Evolutionary conservation across 1,140 invertebrate genomes (phyloP), one percentile per base, ranked within the genome.

Genomic region (Ostrea edulis): DNA sequence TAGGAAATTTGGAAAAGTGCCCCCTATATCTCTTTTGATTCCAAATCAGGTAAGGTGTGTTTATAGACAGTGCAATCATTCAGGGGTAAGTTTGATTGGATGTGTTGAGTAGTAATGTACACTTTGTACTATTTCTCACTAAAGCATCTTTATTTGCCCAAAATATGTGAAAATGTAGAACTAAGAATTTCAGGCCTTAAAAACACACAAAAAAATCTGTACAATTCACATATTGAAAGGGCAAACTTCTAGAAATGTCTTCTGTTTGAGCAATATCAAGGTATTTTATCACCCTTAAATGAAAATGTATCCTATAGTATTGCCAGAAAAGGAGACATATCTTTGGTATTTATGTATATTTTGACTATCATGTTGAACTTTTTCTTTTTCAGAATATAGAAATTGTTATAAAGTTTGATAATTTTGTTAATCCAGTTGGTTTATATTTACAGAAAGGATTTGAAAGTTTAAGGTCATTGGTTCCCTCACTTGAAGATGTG

Each of bases 391-490:
- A 83, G 82, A 25, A 12, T 14, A 53, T 25, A 22, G 22, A 83
- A 54, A 53, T 11, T 8, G 7, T 54, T 20, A 2, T 14, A 83
- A 54, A 53, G 52, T 17, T 83, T 83, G 82, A 83, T n/a, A 20
- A 8, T 62, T 12, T 86, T 82, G 55, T 88, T 86, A 51, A 53
- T 88, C 84, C 58, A 8, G 29, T 62, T 82, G 22, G 54, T 87
- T 90, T 89, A 68, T 87, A 71, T 82, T 92, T 91, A 88, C 90
- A 95, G 96, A 98, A 98, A 95, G 98, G 98, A 62, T 99, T 99
- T 95, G 98, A 99, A 95, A 97, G 97, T 93, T 96, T 99, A 87
- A 97, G 98, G 94, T 97, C 96, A 88, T 96, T 99, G 54, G 98
- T 99, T 93, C 98, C 98, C 11, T 92, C 94, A 88, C 96, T 99